These are phyloP conservation scores for Aphodius sticticus DNA, from an alignment of 2,888 invertebrate genomes.

Conservation along the genomic window DNA sequence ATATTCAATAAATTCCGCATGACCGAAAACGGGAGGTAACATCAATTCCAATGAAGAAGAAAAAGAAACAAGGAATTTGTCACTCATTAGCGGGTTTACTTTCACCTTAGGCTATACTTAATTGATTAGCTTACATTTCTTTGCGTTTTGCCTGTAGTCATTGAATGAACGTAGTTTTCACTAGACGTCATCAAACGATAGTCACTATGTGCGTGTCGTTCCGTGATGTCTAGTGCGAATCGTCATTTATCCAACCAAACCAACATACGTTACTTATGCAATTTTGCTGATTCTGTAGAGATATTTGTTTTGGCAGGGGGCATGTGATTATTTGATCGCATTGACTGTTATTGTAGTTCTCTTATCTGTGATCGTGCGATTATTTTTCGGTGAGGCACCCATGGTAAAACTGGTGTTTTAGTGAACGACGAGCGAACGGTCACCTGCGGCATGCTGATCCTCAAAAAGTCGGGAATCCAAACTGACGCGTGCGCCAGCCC, in stretches of 20 bases:
- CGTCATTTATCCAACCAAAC: neutral
- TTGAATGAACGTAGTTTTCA: neutral
- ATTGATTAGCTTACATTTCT: neutral
- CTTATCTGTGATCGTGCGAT: neutral
- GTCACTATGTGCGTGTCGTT: too few relatives aligned
- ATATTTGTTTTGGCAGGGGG: neutral
- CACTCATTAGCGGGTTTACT: neutral
- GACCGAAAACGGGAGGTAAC: neutral
- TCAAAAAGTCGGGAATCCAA: conserved; percentile 51
- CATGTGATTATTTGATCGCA: neutral
- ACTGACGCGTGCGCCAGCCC: conserved; percentile 46
- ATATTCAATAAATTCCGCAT: neutral
- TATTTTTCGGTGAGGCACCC: neutral
- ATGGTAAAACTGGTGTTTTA: conserved; percentile 28
- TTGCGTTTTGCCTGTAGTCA: neutral
- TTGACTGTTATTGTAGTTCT: neutral
- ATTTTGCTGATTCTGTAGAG: neutral
- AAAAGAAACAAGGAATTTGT: neutral
- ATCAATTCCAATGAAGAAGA: neutral
- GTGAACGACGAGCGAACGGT: conserved; percentile 30
- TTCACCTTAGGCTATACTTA: neutral
- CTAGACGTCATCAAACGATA: neutral
- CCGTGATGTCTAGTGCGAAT: neutral
- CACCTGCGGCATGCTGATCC: conserved; percentile 46
- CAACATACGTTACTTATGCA: neutral